These are phyloP conservation scores for Ligdia adustata DNA, from an alignment of 2,888 invertebrate species.

Conservation along the genomic window DNA sequence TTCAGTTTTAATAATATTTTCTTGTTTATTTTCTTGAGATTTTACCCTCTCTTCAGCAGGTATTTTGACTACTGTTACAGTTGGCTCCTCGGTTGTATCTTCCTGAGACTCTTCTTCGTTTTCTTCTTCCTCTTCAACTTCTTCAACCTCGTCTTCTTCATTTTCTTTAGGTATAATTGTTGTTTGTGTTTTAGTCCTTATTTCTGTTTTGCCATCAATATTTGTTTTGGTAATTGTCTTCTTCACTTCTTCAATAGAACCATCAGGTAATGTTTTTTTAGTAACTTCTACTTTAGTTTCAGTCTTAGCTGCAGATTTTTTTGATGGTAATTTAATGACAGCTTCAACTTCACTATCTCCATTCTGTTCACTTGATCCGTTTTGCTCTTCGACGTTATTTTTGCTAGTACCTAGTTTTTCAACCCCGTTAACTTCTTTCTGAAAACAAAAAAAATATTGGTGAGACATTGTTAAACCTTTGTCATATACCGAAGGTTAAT, in stretches of 20 bases:
- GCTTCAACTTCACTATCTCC: constrained; percentile 62
- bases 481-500: constrained; percentile 2
- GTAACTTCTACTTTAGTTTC: constrained; percentile 75
- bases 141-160: constrained; percentile 59
- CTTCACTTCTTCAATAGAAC: constrained; percentile 69
- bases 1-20: constrained; percentile 57
- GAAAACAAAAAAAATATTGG: constrained; percentile 47
- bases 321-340: constrained; percentile 66
- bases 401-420: constrained; percentile 59
- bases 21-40: constrained; percentile 48
- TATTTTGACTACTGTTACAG: constrained; percentile 35
- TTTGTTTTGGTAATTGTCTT: constrained; percentile 75
- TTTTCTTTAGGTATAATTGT: constrained; percentile 67
- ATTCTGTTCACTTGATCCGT: constrained; percentile 58
- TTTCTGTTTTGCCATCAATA: constrained; percentile 73
- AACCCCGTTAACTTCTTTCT: constrained; percentile 68
- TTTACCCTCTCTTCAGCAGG: constrained; percentile 32
- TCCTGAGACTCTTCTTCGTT: constrained; percentile 46
- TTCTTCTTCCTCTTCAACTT: constrained; percentile 57
- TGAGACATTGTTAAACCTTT: not conserved
- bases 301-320: constrained; percentile 70
- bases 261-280: constrained; percentile 69
- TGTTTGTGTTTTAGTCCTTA: constrained; percentile 72
- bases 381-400: constrained; percentile 58
- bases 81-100: constrained; percentile 37